Evolutionary conservation across 2,888 invertebrate genomes (phyloP), one percentile per base, ranked within the genome.

Genomic region (Heliconius erato): DNA sequence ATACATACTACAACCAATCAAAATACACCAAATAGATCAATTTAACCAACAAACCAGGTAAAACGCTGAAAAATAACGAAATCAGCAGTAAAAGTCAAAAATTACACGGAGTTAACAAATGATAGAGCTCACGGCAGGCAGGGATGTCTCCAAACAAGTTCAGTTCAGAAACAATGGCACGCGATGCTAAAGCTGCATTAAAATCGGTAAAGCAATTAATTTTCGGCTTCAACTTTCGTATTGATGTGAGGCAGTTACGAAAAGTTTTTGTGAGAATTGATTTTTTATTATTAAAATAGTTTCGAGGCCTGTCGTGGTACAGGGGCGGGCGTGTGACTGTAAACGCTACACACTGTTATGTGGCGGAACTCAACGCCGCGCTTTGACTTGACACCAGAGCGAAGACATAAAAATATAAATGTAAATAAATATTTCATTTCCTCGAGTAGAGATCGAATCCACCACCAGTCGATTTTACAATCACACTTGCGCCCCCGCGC

Each of bases 11-110:
- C 7, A n/a, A 63, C 23, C 1, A n/a, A 63, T n/a, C 11, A n/a
- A 12, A 63, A 63, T n/a, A n/a, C n/a, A 63, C 9, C 5, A n/a
- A 9, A 63, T 11, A 63, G 63, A 23, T 63, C n/a, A 63, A n/a
- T 63, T 63, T 3, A 63, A n/a, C 63, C 63, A 63, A 63, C n/a
- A 63, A 63, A 63, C n/a, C n/a, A n/a, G 3, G n/a, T 3, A n/a
- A 63, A 63, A n/a, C n/a, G n/a, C 63, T 63, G 63, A 63, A 63
- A 63, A 63, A 63, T 63, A 63, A 12, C 63, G n/a, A 63, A 63
- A 63, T 63, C n/a, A 63, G 63, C 63, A 69, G 69, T 69, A 69
- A 69, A 69, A 9, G 69, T 69, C 35, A 63, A 69, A 69, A 69
- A 69, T 69, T 23, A 69, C 23, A 69, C 32, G 69, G 23, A 35